Conservation (phyloP, 2,113 vertebrate genomes). For the Nettapus auritus region DNA sequence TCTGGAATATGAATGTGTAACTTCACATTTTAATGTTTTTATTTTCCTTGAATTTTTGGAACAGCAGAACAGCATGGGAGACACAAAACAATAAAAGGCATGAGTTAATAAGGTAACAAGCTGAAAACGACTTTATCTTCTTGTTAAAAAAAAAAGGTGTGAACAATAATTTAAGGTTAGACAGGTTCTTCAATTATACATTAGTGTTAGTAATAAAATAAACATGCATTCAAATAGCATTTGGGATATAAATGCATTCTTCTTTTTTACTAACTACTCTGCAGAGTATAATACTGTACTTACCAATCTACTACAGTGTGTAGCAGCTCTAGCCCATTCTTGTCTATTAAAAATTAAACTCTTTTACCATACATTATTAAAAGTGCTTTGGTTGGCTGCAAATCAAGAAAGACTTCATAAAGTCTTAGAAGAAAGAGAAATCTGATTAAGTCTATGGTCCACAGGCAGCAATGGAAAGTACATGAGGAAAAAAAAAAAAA, state of each 20-base stretch:
- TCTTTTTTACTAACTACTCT: conserved; percentile 54
- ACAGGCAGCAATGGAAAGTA: conserved; percentile 57
- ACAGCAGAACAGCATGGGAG: conserved; percentile 11
- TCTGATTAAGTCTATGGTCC: conserved; percentile 75
- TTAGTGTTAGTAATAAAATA: conserved; percentile 77
- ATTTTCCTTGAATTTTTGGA: not conserved
- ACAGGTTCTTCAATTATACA: conserved; percentile 79
- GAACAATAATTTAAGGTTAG: conserved; percentile 70
- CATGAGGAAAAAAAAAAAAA: conserved; percentile 58
- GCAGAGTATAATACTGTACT: conserved; percentile 45
- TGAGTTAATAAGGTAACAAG: conserved; percentile 34
- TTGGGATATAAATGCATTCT: conserved; percentile 70
- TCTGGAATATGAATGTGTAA: not conserved
- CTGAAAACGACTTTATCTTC: conserved; percentile 37
- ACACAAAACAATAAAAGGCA: not conserved
- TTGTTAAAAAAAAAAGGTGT: conserved; percentile 71
- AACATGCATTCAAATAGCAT: conserved; percentile 72
- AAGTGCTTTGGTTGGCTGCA: conserved; percentile 75
- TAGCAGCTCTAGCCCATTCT: conserved; percentile 66
- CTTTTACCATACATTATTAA: conserved; percentile 82
- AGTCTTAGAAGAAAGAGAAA: conserved; percentile 58
- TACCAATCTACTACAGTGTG: conserved; percentile 52
- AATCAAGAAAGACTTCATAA: conserved; percentile 78
- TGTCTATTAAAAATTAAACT: conserved; percentile 83
- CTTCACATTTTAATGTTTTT: not conserved